Conservation (phyloP, 2,113 vertebrate species). For the Hypomesus transpacificus region DNA sequence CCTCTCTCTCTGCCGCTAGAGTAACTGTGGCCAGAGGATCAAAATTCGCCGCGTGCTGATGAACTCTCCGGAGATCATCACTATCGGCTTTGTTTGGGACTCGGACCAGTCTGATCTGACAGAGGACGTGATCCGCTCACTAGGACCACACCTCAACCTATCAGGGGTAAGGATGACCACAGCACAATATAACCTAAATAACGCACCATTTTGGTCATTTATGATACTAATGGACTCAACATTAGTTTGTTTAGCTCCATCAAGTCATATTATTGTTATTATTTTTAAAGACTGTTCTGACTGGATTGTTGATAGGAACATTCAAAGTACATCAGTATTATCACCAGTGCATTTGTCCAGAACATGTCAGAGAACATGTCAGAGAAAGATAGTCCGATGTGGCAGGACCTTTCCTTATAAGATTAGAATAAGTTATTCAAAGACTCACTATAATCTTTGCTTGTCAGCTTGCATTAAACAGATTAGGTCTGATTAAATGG, state of each 20-base stretch:
- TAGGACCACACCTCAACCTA: slow-evolving; percentile 84
- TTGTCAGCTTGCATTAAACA: background rate
- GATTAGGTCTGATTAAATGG: slow-evolving; percentile 17
- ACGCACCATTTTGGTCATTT: background rate
- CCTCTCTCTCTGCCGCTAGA: slow-evolving; percentile 64
- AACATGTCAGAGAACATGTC: background rate
- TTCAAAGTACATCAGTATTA: no score
- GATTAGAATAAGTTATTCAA: slow-evolving; percentile 11
- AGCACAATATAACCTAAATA: background rate
- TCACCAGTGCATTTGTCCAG: no score
- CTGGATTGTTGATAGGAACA: no score
- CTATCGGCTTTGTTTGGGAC: slow-evolving; percentile 95
- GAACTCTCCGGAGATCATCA: slow-evolving; percentile 96
- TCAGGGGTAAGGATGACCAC: slow-evolving; percentile 75
- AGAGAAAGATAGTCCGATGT: background rate
- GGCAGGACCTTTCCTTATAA: background rate
- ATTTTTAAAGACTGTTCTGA: no score
- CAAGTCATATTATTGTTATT: no score
- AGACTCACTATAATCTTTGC: slow-evolving; percentile 7
- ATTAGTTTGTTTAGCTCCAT: no score
- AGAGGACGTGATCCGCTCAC: slow-evolving; percentile 84
- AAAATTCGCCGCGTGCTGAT: slow-evolving; percentile 93
- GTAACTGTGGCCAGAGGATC: slow-evolving; percentile 93
- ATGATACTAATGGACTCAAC: background rate
- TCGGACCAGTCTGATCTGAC: slow-evolving; percentile 92